Evolutionary conservation across 2,113 vertebrate genomes (phyloP), one percentile per base, ranked within the genome.

Genomic region (Triplophysa dalaica): DNA sequence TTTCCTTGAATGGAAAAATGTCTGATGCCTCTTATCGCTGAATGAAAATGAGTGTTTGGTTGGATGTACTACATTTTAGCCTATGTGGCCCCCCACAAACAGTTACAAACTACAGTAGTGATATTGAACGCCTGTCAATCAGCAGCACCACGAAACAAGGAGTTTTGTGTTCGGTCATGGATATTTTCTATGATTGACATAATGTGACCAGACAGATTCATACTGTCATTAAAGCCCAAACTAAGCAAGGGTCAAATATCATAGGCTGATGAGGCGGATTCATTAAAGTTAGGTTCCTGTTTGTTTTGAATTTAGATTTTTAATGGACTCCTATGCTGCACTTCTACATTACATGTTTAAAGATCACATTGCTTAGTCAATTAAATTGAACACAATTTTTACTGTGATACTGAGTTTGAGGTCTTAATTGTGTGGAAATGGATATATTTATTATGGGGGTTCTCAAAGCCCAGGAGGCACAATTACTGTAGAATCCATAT

Each of bases 381-480:
- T 56, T 8, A 58, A 1, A 21, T 58, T 21, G 7, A 58, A 58
- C 17, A 4, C 4, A 5, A 0, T 9, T 58, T 58, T 58, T 58
- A n/a, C 48, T 16, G 48, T 16, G 16, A 17, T 8, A 5, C 73
- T 75, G 73, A 2, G 8, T 64, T 33, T 70, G 58, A 70, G 22
- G 62, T 17, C 45, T 12, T 52, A 70, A 62, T 79, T 50, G 61
- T 65, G 10, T 9, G 43, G 43, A 52, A 13, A 33, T 61, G 12
- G 54, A 38, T 77, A 73, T 70, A 78, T 82, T 73, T 78, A 61
- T 52, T 78, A 21, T 38, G 43, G 17, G 11, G 77, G 21, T 78
- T 69, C 21, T 77, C 74, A 43, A 75, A 69, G 19, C 79, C 84
- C 73, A 45, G 66, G 83, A 78, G 78, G 50, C 80, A 85, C 80